Percentiles rank a stretch among this genome's conserved stretches.
Conservation (phyloP, 2,888 invertebrate genomes). For the Calliopum simillimum region DNA sequence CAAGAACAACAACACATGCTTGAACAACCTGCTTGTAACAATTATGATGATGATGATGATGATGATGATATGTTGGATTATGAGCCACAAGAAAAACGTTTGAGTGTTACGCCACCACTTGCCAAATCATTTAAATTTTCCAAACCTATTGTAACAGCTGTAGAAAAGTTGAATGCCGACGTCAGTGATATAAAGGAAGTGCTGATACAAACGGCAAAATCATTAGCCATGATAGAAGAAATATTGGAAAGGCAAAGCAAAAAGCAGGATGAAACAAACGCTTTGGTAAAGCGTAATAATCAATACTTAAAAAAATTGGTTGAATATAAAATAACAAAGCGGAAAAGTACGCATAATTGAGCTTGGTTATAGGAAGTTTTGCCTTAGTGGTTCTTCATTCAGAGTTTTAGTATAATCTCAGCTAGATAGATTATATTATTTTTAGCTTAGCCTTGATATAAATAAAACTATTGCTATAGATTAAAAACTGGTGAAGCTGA, state of each 20-base stretch:
- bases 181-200: conserved; percentile 36
- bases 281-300: conserved; percentile 37
- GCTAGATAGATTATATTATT: too few species aligned
- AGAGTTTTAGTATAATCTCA: not conserved
- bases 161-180: conserved; percentile 35
- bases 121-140: conserved; percentile 38
- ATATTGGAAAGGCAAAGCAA: conserved; percentile 33
- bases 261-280: conserved; percentile 41
- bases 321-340: conserved; percentile 37
- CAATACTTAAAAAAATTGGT: conserved; percentile 39
- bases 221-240: conserved; percentile 22
- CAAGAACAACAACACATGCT: too few species aligned
- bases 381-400: not conserved
- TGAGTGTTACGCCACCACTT: conserved; percentile 34
- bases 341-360: not conserved
- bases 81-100: conserved; percentile 28
- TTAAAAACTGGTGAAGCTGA: too few species aligned
- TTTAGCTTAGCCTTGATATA: too few species aligned
- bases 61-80: conserved; percentile 23
- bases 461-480: too few species aligned
- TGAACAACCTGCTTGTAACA: not conserved
- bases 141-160: conserved; percentile 33
- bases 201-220: conserved; percentile 25
- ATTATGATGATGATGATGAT: too few species aligned
- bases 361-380: not conserved